These are phyloP conservation scores for Etia nguti DNA, from an alignment of 2,113 vertebrate genomes.

Conservation along the genomic window DNA sequence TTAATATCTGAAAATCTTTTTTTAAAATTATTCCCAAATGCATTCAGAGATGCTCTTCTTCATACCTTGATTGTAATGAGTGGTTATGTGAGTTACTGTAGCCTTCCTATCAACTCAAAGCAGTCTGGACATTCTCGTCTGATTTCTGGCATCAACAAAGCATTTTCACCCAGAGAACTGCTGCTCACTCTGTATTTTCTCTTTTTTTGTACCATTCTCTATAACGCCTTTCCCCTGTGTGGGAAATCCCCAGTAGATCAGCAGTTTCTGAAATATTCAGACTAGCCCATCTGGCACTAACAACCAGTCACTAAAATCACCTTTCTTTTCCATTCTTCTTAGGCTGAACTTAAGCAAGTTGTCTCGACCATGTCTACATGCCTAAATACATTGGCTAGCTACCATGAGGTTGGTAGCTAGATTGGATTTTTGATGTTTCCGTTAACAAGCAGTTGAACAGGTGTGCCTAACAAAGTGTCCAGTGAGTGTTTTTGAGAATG, in stretches of 20 bases:
- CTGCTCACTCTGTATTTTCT: not conserved
- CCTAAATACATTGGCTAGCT: not conserved
- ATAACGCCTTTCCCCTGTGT: not conserved
- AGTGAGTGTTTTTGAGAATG: not conserved
- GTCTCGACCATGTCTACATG: not conserved
- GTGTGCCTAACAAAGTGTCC: not conserved
- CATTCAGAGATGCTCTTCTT: not conserved
- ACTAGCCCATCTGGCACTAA: not conserved
- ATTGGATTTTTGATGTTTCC: not conserved
- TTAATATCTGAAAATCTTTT: not conserved
- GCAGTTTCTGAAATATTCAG: not conserved
- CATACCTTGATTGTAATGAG: no score
- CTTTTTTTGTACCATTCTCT: not conserved
- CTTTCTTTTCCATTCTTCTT: not conserved
- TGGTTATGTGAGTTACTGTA: no score
- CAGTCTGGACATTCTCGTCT: not conserved
- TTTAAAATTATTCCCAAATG: not conserved
- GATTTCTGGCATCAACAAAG: not conserved
- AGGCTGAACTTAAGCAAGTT: not conserved
- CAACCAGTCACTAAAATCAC: not conserved
- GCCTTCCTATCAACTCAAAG: not conserved
- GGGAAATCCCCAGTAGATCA: not conserved
- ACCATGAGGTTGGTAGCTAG: not conserved
- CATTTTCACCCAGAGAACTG: not conserved
- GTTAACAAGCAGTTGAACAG: not conserved